Percentiles rank a stretch among this genome's conserved stretches.
Conservation (phyloP, 2,797 vertebrate genomes). For the Propithecus perrieri region DNA sequence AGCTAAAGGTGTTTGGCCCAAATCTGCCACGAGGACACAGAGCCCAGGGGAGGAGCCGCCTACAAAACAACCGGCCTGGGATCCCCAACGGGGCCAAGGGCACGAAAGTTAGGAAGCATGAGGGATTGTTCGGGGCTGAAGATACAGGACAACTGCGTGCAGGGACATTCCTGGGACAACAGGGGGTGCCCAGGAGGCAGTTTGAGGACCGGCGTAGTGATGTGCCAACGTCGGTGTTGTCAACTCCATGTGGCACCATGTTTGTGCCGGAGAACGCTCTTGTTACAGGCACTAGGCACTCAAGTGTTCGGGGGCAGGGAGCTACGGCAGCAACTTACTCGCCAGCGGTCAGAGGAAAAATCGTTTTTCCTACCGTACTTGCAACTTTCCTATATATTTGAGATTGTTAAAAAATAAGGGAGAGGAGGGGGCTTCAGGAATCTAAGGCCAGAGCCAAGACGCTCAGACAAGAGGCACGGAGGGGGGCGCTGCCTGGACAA, state of each 20-base stretch:
- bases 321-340: background rate
- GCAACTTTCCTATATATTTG: background rate
- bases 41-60: rapidly evolving
- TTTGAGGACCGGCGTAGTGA: rapidly evolving
- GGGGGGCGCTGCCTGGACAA: background rate
- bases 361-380: background rate
- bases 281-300: background rate
- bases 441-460: background rate
- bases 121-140: no score
- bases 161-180: background rate
- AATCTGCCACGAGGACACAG: background rate
- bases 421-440: background rate
- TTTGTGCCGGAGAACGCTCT: background rate
- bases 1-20: background rate
- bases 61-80: background rate
- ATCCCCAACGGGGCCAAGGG: background rate
- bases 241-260: rapidly evolving
- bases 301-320: background rate
- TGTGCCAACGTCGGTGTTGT: rapidly evolving
- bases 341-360: background rate
- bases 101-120: rapidly evolving
- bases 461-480: background rate
- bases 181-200: no score
- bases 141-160: rapidly evolving
- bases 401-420: background rate